These are phyloP conservation scores for Bovichtus variegatus DNA, from an alignment of 2,797 vertebrate genomes.

Conservation along the genomic window DNA sequence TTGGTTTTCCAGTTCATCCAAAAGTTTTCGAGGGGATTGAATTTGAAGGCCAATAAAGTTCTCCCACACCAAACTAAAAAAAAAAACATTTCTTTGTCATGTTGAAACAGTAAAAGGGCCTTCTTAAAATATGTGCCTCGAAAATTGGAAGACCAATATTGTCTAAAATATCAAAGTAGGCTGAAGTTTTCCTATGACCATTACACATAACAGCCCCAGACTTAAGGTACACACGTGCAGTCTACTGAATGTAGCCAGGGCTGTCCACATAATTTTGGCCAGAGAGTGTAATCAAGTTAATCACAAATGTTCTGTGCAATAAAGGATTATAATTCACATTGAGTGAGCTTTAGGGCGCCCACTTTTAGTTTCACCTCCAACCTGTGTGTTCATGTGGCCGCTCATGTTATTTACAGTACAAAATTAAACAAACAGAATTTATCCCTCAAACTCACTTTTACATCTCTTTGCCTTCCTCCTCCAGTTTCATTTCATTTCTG, in stretches of 20 bases:
- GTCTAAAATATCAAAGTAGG: background rate
- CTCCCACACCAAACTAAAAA: background rate
- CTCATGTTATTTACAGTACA: background rate
- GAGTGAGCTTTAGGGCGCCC: background rate
- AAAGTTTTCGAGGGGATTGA: conserved; percentile 14
- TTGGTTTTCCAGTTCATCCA: conserved; percentile 5
- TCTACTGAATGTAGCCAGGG: background rate
- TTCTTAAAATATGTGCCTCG: background rate
- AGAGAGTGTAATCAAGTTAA: background rate
- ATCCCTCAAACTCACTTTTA: conserved; percentile 10
- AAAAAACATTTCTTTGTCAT: background rate
- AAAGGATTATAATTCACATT: background rate
- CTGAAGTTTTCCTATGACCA: background rate
- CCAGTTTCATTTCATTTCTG: conserved; percentile 17
- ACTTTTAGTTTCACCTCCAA: background rate
- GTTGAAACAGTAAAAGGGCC: background rate
- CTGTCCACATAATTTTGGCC: background rate
- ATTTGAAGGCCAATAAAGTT: background rate
- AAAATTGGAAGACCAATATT: background rate
- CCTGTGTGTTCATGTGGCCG: background rate
- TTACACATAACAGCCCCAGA: background rate
- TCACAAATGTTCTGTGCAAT: background rate
- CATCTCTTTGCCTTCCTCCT: conserved; percentile 3
- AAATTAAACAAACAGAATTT: background rate
- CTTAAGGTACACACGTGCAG: background rate